Percentiles rank a stretch among this genome's conserved stretches.
phyloP scores from a whole-genome alignment of 2,113 vertebrate genomes.

The Suncus etruscus region DNA sequence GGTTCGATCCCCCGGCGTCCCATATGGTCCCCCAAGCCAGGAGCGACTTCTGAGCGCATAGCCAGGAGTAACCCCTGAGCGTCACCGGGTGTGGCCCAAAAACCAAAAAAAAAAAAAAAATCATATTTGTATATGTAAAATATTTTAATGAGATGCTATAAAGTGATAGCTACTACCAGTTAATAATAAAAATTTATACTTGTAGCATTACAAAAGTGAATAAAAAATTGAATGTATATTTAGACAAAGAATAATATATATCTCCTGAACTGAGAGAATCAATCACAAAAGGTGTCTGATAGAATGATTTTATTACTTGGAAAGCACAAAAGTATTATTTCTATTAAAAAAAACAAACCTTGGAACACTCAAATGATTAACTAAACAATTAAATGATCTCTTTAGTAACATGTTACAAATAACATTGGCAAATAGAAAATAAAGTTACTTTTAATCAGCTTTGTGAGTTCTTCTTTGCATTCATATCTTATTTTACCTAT shows the following conservation, averaged over 20 bases:
- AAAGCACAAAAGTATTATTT: slow-evolving; percentile 76
- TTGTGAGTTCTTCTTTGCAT: slow-evolving; percentile 23
- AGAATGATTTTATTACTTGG: slow-evolving; percentile 81
- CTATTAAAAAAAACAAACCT: slow-evolving; percentile 51
- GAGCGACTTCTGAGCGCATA: too few relatives aligned
- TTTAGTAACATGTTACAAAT: slow-evolving; percentile 72
- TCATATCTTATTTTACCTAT: slow-evolving; percentile 68
- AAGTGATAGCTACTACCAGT: slow-evolving; percentile 79
- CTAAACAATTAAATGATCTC: slow-evolving; percentile 82
- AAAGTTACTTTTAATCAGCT: slow-evolving; percentile 65
- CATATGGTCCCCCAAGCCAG: too few relatives aligned
- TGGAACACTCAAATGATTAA: slow-evolving; percentile 81
- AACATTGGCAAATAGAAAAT: slow-evolving; percentile 70
- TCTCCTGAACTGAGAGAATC: slow-evolving; percentile 70
- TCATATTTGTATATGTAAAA: background rate
- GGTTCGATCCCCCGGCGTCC: too few relatives aligned
- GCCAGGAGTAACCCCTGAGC: too few relatives aligned
- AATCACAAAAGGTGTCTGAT: slow-evolving; percentile 79
- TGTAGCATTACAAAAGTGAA: slow-evolving; percentile 76
- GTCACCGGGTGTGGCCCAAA: too few relatives aligned
- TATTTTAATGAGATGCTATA: slow-evolving; percentile 68
- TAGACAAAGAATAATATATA: slow-evolving; percentile 69
- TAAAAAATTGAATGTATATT: slow-evolving; percentile 81
- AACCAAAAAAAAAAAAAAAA: background rate
- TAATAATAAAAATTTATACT: slow-evolving; percentile 76